Conservation (phyloP, 1,140 invertebrate genomes). For the Nomia melanderi region DNA sequence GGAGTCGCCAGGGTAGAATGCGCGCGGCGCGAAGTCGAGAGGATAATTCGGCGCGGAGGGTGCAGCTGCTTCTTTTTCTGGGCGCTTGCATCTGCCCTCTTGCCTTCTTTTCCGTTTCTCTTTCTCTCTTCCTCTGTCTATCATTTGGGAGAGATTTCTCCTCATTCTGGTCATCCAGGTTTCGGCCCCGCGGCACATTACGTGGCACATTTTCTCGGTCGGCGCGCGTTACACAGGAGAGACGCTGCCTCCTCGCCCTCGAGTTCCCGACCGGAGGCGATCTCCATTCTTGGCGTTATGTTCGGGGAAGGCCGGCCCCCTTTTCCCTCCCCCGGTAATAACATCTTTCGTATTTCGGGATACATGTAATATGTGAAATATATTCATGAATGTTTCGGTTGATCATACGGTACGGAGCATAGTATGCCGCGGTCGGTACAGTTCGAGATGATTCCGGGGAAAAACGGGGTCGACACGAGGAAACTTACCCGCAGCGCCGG, state of each 20-base stretch:
- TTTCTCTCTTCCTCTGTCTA: slow-evolving; percentile 10
- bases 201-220: slow-evolving; percentile 65
- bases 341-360: slow-evolving; percentile 53
- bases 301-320: slow-evolving; percentile 28
- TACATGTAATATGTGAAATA: slow-evolving; percentile 54
- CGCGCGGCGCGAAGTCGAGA: slow-evolving; percentile 28
- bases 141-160: slow-evolving; percentile 6
- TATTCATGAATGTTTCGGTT: slow-evolving; percentile 48
- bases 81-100: slow-evolving; percentile 51
- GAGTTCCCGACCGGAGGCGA: slow-evolving; percentile 13
- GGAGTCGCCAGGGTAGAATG: slow-evolving; percentile 42
- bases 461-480: slow-evolving; percentile 29
- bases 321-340: slow-evolving; percentile 48
- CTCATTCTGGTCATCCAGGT: slow-evolving; percentile 59
- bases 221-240: slow-evolving; percentile 25
- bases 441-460: slow-evolving; percentile 20
- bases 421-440: neutral
- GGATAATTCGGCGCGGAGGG: slow-evolving; percentile 44
- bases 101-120: slow-evolving; percentile 25
- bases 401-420: slow-evolving; percentile 42
- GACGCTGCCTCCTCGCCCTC: slow-evolving; percentile 12
- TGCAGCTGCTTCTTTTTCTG: slow-evolving; percentile 66
- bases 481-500: neutral
- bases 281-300: slow-evolving; percentile 37
- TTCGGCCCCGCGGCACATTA: slow-evolving; percentile 63